Evolutionary conservation across 2,797 vertebrate genomes (phyloP).

Genomic region (Novumbra hubbsi): DNA sequence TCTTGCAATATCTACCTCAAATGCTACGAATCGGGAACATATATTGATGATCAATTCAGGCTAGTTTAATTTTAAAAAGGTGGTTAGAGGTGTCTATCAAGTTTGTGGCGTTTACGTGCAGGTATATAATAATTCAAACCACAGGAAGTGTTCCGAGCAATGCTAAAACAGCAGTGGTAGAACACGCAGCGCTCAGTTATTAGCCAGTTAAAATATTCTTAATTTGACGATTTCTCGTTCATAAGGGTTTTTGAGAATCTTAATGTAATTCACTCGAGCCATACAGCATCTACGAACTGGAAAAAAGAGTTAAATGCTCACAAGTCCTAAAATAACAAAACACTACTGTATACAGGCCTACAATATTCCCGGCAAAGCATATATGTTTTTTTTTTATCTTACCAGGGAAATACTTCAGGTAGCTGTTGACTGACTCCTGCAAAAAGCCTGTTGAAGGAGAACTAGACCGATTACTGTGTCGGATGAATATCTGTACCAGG

Average conservation of each 20-base stretch:
- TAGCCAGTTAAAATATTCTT: neutral
- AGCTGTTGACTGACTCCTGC: constrained; percentile 61
- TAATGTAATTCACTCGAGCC: constrained; percentile 15
- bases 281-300: constrained; percentile 1
- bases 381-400: constrained; percentile 46
- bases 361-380: neutral
- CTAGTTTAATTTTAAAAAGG: neutral
- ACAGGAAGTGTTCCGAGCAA: constrained; percentile 31
- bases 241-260: neutral
- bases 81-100: neutral
- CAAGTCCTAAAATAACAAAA: neutral
- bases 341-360: too few species aligned
- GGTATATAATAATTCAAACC: constrained; percentile 45
- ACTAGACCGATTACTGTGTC: constrained; percentile 57
- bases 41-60: neutral
- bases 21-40: neutral
- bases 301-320: neutral
- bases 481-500: constrained; percentile 47
- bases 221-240: neutral
- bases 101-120: constrained; percentile 39
- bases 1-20: too few species aligned
- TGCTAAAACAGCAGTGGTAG: constrained; percentile 43
- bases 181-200: constrained; percentile 20
- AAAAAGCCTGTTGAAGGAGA: constrained; percentile 37
- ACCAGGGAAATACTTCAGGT: constrained; percentile 53